Base-by-base conservation (phyloP, 1,140 invertebrate species). In the Neodiprion virginianus region DNA sequence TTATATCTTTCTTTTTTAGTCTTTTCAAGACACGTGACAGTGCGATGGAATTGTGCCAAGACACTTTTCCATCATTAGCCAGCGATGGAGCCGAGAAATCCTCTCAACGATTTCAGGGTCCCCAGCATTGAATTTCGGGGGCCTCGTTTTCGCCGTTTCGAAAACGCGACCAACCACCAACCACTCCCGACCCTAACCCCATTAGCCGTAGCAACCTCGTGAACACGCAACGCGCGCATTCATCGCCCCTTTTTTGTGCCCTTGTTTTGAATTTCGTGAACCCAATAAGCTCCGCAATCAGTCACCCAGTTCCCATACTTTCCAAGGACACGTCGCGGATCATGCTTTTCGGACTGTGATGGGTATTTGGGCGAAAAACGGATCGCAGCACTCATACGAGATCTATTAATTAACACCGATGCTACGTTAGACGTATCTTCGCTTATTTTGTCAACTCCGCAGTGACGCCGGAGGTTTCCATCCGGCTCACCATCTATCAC, bases 391-490 rank as follows among this genome's bases (percentile, higher is more conserved):
- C 53, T 61, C 53, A 5, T 17, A 14, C 4, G n/a, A 61, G n/a
- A 61, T 61, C 53, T 61, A 61, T 61, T 61, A 61, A 61, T 61
- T 61, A 61, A 61, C 53, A 61, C 53, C 53, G 53, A 12, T 14
- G 53, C 11, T 61, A 14, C 8, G 53, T 12, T 40, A 40, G 53
- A 61, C 53, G 53, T 61, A 61, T 61, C n/a, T 61, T 61, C 53
- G 53, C n/a, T 61, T 61, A 61, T 61, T 61, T 61, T 61, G 53
- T 61, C 11, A 61, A 61, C 53, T 61, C n/a, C n/a, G 28, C 5
- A 40, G 11, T 61, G 53, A 61, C 53, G 7, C 11, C n/a, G 7
- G 53, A 61, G 53, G n/a, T 61, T 61, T 12, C 53, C 53, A 17
- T 61, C 53, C 11, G 53, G 53, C 53, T 12, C 8, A 12, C 53